Conservation (phyloP, 2,113 vertebrate species). For the Petaurus breviceps region DNA sequence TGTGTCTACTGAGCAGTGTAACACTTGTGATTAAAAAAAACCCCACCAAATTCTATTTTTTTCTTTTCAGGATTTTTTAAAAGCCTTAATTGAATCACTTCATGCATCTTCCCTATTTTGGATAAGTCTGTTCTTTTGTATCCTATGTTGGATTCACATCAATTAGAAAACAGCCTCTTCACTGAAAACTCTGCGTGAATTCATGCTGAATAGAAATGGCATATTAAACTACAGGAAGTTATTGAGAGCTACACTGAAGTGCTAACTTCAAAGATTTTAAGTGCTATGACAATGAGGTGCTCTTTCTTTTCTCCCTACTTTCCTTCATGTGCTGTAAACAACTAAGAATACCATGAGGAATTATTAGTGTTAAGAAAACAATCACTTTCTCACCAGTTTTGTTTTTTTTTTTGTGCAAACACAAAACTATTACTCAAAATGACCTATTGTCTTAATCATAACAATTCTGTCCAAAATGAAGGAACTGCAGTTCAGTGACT, state of each 20-base stretch:
- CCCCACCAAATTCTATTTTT: too few relatives aligned
- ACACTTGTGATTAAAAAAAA: slow-evolving; percentile 11
- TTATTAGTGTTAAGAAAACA: slow-evolving; percentile 57
- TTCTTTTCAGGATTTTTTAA: slow-evolving; percentile 29
- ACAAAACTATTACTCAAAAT: slow-evolving; percentile 61
- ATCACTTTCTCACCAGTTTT: slow-evolving; percentile 19
- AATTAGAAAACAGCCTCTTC: slow-evolving; percentile 66
- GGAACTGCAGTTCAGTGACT: slow-evolving; percentile 59
- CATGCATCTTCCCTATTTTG: slow-evolving; percentile 71
- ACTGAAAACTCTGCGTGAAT: slow-evolving; percentile 70
- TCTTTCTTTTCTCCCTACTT: slow-evolving; percentile 49
- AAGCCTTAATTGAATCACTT: slow-evolving; percentile 43
- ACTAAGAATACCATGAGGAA: neutral
- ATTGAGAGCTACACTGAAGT: slow-evolving; percentile 75
- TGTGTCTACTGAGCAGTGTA: slow-evolving; percentile 23
- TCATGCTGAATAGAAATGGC: slow-evolving; percentile 67
- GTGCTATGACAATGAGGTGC: slow-evolving; percentile 79
- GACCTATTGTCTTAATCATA: slow-evolving; percentile 58
- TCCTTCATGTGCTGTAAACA: slow-evolving; percentile 63
- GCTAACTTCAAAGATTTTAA: slow-evolving; percentile 82
- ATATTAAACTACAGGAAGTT: slow-evolving; percentile 46
- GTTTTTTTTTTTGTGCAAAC: slow-evolving; percentile 72
- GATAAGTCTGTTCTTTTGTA: slow-evolving; percentile 71
- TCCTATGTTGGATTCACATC: slow-evolving; percentile 73
- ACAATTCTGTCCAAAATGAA: slow-evolving; percentile 69